A percentile compares a stretch with the other conserved stretches of the same genome.
Evolutionary conservation across 2,888 invertebrate genomes (phyloP).

Genomic region (Tuta absoluta): DNA sequence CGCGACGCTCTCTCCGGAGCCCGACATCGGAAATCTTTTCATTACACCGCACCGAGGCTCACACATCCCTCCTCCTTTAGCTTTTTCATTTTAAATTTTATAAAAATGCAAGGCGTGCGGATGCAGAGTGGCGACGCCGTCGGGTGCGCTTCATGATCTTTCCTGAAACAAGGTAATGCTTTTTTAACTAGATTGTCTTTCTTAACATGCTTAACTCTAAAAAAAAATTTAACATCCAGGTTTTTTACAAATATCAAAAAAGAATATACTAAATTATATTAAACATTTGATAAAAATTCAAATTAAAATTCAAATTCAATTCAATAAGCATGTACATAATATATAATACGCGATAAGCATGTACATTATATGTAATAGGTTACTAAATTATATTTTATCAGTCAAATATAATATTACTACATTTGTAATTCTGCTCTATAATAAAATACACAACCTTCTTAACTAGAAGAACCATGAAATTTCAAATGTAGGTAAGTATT

Average conservation of each 20-base stretch:
- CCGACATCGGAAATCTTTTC: constrained; percentile 67
- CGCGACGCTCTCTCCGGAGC: constrained; percentile 56
- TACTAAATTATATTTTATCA: no score
- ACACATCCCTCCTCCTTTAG: constrained; percentile 49
- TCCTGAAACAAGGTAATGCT: constrained; percentile 17
- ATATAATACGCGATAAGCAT: no score
- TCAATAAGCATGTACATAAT: no score
- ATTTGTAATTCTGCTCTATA: no score
- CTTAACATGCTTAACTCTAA: neutral
- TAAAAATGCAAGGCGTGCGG: constrained; percentile 1
- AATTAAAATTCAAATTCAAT: no score
- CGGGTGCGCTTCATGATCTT: constrained; percentile 18
- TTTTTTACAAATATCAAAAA: no score
- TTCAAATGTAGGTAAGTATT: neutral
- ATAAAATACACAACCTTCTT: no score
- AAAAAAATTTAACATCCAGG: neutral
- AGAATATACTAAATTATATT: no score
- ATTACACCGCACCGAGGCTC: constrained; percentile 42
- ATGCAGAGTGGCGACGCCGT: constrained; percentile 2
- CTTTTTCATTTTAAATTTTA: constrained; percentile 53
- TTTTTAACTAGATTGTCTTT: neutral
- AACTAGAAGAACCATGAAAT: neutral
- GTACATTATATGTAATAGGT: no score
- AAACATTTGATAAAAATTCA: no score
- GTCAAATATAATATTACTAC: no score